Evolutionary conservation across 2,797 vertebrate genomes (phyloP).

Genomic region (Onychomys leucogaster): DNA sequence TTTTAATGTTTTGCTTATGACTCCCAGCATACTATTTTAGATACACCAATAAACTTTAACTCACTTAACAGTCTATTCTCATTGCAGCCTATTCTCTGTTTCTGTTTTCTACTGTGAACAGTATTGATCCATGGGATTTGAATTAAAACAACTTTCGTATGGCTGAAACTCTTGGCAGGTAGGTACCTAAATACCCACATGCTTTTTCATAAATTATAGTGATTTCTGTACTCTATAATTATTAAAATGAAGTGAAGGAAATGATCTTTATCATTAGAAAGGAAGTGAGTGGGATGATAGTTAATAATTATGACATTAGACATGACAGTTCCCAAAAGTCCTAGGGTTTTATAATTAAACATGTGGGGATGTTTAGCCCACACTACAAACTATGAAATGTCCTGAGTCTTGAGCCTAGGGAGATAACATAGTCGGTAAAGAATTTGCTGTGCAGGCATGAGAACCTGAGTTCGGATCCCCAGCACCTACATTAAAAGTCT

Average conservation of each 20-base stretch:
- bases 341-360: conserved; percentile 48
- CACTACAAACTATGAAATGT: background rate
- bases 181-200: conserved; percentile 18
- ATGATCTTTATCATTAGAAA: conserved; percentile 31
- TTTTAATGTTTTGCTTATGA: background rate
- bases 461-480: background rate
- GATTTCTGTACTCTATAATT: conserved; percentile 29
- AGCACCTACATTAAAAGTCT: background rate
- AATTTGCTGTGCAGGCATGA: background rate
- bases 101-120: conserved; percentile 9
- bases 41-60: conserved; percentile 10
- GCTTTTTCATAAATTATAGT: conserved; percentile 44
- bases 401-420: background rate
- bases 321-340: background rate
- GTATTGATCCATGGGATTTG: conserved; percentile 1
- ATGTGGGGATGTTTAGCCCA: background rate
- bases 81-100: background rate
- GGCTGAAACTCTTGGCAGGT: background rate
- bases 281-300: background rate
- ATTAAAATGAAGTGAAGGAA: conserved; percentile 42
- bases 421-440: background rate
- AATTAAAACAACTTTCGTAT: background rate
- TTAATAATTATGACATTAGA: conserved; percentile 1
- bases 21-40: background rate
- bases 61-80: background rate